A percentile compares a stretch with the other conserved stretches of the same genome.
Conservation (phyloP, 2,888 invertebrate genomes). For the Phyto melanocephala region DNA sequence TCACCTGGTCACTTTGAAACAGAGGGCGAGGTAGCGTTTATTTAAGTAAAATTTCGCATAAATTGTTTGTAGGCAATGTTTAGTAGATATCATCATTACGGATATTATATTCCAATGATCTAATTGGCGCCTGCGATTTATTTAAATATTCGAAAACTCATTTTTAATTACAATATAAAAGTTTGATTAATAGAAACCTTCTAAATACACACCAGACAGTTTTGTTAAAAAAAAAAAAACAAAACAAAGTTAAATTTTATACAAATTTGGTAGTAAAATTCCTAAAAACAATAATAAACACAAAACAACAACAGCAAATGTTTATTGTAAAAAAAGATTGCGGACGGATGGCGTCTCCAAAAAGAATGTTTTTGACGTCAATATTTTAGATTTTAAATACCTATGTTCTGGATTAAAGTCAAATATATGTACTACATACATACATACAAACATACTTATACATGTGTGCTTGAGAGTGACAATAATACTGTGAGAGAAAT, state of each 20-base stretch:
- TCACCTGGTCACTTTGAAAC: no score
- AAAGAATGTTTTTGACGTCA: conserved; percentile 58
- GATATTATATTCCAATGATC: conserved; percentile 18
- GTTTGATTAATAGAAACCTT: no score
- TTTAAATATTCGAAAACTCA: conserved; percentile 30
- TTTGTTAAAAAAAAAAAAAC: no score
- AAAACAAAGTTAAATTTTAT: no score
- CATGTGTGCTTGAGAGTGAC: background rate
- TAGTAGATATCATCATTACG: background rate
- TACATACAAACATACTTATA: no score
- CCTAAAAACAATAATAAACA: background rate
- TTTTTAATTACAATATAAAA: background rate
- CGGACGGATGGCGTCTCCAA: background rate
- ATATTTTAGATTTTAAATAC: background rate
- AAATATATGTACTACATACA: no score
- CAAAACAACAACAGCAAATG: background rate
- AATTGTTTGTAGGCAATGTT: background rate
- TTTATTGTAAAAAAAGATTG: background rate
- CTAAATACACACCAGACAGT: no score
- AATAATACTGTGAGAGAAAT: conserved; percentile 4
- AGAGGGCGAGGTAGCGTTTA: no score
- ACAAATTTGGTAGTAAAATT: background rate
- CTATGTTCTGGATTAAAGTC: no score
- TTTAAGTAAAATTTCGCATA: background rate
- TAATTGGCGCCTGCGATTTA: conserved; percentile 35